Percentiles rank a stretch among this genome's conserved stretches.
Evolutionary conservation across 2,113 vertebrate genomes (phyloP).

Genomic region (Elgaria multicarinata): DNA sequence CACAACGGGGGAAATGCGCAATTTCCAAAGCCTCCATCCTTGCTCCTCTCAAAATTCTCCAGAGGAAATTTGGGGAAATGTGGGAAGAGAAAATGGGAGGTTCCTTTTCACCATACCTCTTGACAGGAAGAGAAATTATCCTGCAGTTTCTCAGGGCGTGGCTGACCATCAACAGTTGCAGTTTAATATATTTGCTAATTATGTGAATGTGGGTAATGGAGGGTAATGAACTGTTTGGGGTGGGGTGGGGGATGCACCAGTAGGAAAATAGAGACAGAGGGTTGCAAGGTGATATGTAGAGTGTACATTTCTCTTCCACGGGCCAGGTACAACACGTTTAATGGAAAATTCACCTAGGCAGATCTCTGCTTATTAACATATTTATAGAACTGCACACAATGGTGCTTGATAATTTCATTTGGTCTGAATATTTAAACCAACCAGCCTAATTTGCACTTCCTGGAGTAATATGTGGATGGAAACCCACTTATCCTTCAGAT

Average conservation of each 20-base stretch:
- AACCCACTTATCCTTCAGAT: too few species aligned
- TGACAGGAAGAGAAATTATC: not conserved
- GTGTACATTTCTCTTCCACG: not conserved
- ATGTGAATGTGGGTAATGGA: not conserved
- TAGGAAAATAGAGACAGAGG: not conserved
- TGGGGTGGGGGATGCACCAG: too few species aligned
- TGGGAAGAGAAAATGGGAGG: not conserved
- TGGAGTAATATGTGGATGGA: too few species aligned
- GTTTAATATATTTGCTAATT: not conserved
- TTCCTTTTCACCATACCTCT: not conserved
- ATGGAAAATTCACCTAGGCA: not conserved
- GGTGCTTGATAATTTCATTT: too few species aligned
- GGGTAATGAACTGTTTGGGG: too few species aligned
- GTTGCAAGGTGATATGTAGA: not conserved
- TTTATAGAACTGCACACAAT: too few species aligned
- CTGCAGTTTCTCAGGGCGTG: not conserved
- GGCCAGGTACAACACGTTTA: not conserved
- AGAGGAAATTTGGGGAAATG: too few species aligned
- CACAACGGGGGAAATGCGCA: too few species aligned
- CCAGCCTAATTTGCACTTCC: too few species aligned
- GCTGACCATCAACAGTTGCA: not conserved
- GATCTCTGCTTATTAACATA: too few species aligned
- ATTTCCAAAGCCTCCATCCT: too few species aligned
- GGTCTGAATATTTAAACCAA: too few species aligned
- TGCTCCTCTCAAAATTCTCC: not conserved